A percentile compares a stretch with the other conserved stretches of the same genome.
phyloP scores from a whole-genome alignment of 2,888 invertebrate genomes.

The Ormyrus labotus region DNA sequence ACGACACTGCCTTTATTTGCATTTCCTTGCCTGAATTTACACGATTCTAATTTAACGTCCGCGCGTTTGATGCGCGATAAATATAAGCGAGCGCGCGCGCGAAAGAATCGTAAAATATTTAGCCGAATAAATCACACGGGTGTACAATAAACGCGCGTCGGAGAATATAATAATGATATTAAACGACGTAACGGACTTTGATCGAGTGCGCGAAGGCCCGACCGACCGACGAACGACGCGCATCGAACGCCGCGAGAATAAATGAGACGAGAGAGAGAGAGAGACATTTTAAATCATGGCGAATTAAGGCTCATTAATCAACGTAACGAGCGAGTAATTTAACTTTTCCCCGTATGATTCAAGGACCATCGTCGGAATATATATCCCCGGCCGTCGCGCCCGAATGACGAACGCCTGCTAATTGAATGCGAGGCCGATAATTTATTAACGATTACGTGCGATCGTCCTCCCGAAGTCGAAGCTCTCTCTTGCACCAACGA shows the following conservation, averaged over 20 bases:
- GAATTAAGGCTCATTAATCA: slow-evolving; percentile 45
- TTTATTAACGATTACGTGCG: slow-evolving; percentile 24
- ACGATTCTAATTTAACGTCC: too few species aligned
- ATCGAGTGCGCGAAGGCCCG: neutral
- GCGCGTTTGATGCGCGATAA: too few species aligned
- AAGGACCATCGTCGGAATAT: slow-evolving; percentile 13
- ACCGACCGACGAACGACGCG: slow-evolving; percentile 8
- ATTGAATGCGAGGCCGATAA: slow-evolving; percentile 24
- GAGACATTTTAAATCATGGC: slow-evolving; percentile 29
- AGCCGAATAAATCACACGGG: too few species aligned
- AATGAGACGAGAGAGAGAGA: neutral
- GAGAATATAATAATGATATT: neutral
- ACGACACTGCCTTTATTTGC: too few species aligned
- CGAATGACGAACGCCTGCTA: slow-evolving; percentile 14
- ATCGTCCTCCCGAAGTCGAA: neutral
- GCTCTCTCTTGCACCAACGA: neutral
- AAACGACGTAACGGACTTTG: neutral
- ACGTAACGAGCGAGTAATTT: slow-evolving; percentile 43
- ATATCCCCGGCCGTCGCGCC: neutral
- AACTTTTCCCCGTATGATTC: slow-evolving; percentile 31
- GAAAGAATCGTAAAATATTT: too few species aligned
- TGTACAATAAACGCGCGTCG: neutral
- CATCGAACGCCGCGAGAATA: neutral
- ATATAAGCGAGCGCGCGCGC: too few species aligned
- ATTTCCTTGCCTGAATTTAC: too few species aligned